phyloP scores from a whole-genome alignment of 2,797 vertebrate genomes.

The Dendrocincla fuliginosa region DNA sequence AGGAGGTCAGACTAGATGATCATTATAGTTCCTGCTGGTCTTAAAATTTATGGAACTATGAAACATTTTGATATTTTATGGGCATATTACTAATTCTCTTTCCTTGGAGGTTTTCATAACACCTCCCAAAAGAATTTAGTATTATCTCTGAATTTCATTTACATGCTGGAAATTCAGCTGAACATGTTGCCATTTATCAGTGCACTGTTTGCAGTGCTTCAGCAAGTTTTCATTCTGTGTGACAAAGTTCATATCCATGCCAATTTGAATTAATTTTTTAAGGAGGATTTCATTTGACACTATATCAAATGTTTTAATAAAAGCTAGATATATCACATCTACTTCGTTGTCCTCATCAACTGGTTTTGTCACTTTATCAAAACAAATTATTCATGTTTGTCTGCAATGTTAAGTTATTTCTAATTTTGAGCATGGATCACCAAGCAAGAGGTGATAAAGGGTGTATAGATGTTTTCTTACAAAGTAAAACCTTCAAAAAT shows the following conservation, averaged over 20 bases:
- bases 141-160: constrained; percentile 47
- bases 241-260: constrained; percentile 67
- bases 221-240: constrained; percentile 66
- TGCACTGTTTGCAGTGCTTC: constrained; percentile 64
- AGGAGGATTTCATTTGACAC: constrained; percentile 65
- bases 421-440: constrained; percentile 46
- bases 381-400: constrained; percentile 52
- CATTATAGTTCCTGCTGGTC: neutral
- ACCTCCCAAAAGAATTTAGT: constrained; percentile 39
- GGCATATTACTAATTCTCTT: constrained; percentile 28
- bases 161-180: constrained; percentile 7
- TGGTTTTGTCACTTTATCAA: constrained; percentile 60
- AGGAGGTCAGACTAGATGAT: constrained; percentile 10
- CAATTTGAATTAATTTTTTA: constrained; percentile 71
- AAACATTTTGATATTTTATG: constrained; percentile 42
- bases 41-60: constrained; percentile 15
- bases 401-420: constrained; percentile 38
- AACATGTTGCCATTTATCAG: constrained; percentile 50
- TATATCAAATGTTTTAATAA: constrained; percentile 59
- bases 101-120: constrained; percentile 45
- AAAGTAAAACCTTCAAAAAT: neutral
- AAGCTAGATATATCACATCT: constrained; percentile 50
- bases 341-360: constrained; percentile 27
- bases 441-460: neutral
- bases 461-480: neutral